phyloP scores from a whole-genome alignment of 2,888 invertebrate genomes.

The Cantharis rustica region DNA sequence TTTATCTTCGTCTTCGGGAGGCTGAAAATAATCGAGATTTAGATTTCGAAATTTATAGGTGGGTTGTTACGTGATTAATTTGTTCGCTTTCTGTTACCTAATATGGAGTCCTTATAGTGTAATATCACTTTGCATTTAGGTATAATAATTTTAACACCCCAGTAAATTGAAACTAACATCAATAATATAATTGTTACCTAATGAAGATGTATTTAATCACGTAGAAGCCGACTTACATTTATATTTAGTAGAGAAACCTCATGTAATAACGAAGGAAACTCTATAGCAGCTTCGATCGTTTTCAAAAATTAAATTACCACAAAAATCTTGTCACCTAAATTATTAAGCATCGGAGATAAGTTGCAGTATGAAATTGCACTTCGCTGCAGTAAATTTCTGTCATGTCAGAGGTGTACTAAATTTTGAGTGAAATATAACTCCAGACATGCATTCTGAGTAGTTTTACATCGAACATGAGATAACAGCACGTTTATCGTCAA shows the following conservation, averaged over 20 bases:
- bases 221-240: background rate
- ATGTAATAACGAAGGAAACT: background rate
- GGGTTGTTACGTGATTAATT: background rate
- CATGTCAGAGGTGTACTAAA: constrained; percentile 24
- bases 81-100: background rate
- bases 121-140: background rate
- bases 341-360: constrained; percentile 1
- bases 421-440: constrained; percentile 25
- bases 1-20: constrained; percentile 25
- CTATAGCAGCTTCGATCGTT: background rate
- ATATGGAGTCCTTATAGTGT: background rate
- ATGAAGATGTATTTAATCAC: background rate
- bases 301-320: background rate
- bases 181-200: background rate
- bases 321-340: background rate
- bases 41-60: background rate
- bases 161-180: background rate
- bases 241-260: background rate
- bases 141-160: background rate
- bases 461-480: constrained; percentile 24
- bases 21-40: background rate
- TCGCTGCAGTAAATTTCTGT: constrained; percentile 12
- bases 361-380: constrained; percentile 13
- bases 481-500: constrained; percentile 25
- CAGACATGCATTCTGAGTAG: constrained; percentile 20